Evolutionary conservation across 2,113 vertebrate species (phyloP), one percentile per base, ranked within the genome.

Genomic region (Cepphus grylle): DNA sequence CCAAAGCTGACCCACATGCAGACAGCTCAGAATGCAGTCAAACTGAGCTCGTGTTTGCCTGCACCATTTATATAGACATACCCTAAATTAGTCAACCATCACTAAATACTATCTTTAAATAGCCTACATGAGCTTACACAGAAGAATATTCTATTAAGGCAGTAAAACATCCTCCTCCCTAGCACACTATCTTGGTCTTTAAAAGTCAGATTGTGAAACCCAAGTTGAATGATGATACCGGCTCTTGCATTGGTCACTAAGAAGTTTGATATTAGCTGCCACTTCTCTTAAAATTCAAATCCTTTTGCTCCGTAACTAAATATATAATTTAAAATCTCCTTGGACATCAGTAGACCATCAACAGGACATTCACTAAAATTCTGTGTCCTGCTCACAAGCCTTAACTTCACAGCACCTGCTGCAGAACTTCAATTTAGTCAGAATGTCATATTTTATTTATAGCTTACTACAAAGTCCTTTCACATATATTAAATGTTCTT

Each of bases 101-200:
- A 85, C 42, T 74, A 89, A 96, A 93, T 49, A 71, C 61, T 89
- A 55, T 23, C 77, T 96, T 97, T 93, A 96, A 96, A 96, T 91
- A 95, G 96, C 77, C 77, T 40, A 67, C n/a, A 56, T 86, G 56
- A 96, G 90, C 77, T 94, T 96, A 94, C 52, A 84, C 69, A 96
- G 87, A 77, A 85, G 52, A 95, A 79, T 81, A 91, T 63, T 86
- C 88, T 94, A 96, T 76, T 69, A 61, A 89, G 83, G 95, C 82
- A 76, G 52, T 65, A 89, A 91, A 95, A 92, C 70, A 89, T 76
- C 86, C 83, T 94, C 86, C 82, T 95, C 80, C 71, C 85, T 74
- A 94, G 77, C 77, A 91, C n/a, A 27, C 91, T 91, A 65, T 89
- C 73, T 77, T 71, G 52, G 95, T 85, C 81, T 92, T 85, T 65